A percentile compares a stretch with the other conserved stretches of the same genome.
phyloP scores from a whole-genome alignment of 2,113 vertebrate species.

The Carettochelys insculpta region DNA sequence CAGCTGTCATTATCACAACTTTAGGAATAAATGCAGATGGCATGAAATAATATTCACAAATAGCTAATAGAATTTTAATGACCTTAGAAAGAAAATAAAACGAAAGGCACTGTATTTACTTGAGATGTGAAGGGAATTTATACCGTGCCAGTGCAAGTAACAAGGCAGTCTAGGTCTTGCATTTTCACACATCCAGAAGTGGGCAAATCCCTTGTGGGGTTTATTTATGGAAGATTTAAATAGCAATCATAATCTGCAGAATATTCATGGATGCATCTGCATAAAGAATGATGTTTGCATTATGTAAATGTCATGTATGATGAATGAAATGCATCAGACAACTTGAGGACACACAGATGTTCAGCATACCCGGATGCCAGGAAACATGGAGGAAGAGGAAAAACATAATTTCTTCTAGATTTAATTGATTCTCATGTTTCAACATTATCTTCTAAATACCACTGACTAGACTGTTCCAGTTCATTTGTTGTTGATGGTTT shows the following conservation, averaged over 20 bases:
- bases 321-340: constrained; percentile 78
- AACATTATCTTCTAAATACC: constrained; percentile 72
- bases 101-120: constrained; percentile 66
- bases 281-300: constrained; percentile 76
- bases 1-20: constrained; percentile 78
- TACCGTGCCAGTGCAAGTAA: constrained; percentile 41
- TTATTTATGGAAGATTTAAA: constrained; percentile 74
- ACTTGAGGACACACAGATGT: constrained; percentile 83
- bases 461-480: constrained; percentile 54
- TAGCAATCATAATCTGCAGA: constrained; percentile 71
- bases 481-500: constrained; percentile 49
- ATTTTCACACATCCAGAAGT: constrained; percentile 57
- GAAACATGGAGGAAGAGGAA: constrained; percentile 65
- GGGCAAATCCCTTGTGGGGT: constrained; percentile 61
- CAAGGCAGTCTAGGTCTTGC: constrained; percentile 51
- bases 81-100: constrained; percentile 75
- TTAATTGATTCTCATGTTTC: constrained; percentile 75
- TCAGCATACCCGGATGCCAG: constrained; percentile 67
- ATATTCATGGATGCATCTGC: constrained; percentile 76
- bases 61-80: constrained; percentile 84
- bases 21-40: constrained; percentile 78
- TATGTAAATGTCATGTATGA: constrained; percentile 82
- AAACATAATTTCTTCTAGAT: constrained; percentile 61
- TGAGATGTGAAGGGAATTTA: constrained; percentile 56
- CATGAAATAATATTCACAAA: constrained; percentile 81